phyloP scores from a whole-genome alignment of 2,888 invertebrate genomes.

The Cosmopolites sordidus region DNA sequence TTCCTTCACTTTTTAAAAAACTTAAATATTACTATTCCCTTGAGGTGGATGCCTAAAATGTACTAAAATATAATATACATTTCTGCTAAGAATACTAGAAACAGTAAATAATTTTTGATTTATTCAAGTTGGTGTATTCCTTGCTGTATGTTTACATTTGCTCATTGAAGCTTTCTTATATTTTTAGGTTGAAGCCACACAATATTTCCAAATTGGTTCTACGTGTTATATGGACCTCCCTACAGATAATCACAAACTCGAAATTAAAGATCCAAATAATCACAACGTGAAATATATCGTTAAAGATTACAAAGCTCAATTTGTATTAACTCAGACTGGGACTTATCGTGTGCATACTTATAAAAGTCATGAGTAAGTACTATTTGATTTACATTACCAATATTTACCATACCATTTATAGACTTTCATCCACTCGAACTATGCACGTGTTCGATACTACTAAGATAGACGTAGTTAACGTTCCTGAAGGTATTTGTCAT shows the following conservation, averaged over 20 bases:
- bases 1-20: too few relatives aligned
- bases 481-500: slow-evolving; percentile 69
- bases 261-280: slow-evolving; percentile 63
- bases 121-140: too few relatives aligned
- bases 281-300: slow-evolving; percentile 48
- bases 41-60: too few relatives aligned
- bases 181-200: slow-evolving; percentile 57
- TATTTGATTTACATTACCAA: background rate
- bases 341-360: slow-evolving; percentile 40
- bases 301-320: slow-evolving; percentile 46
- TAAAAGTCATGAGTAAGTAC: slow-evolving; percentile 35
- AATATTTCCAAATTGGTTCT: slow-evolving; percentile 66
- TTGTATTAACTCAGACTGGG: slow-evolving; percentile 58
- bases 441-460: slow-evolving; percentile 73
- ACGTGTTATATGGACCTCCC: slow-evolving; percentile 56
- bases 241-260: slow-evolving; percentile 59
- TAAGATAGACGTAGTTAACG: slow-evolving; percentile 46
- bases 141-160: too few relatives aligned
- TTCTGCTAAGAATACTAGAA: too few relatives aligned
- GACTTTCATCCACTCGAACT: slow-evolving; percentile 43
- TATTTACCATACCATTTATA: slow-evolving; percentile 4
- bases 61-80: too few relatives aligned
- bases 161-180: too few relatives aligned
- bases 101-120: too few relatives aligned
- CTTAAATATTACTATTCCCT: too few relatives aligned